These are phyloP conservation scores for Myotis brandtii DNA, from an alignment of 2,113 vertebrate genomes.

Conservation along the genomic window DNA sequence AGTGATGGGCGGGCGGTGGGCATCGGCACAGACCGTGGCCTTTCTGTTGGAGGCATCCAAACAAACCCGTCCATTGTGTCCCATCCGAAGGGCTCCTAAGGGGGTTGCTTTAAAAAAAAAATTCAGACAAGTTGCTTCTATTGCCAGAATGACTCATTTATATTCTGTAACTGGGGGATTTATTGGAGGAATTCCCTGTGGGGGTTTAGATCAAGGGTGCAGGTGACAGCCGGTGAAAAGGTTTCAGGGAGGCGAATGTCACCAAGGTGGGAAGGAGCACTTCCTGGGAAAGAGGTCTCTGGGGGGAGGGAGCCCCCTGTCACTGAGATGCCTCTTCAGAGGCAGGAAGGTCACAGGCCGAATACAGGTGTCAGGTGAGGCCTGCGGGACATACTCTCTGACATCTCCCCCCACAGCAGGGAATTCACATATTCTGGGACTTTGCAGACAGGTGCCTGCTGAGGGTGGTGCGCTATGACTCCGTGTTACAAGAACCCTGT, in stretches of 20 bases:
- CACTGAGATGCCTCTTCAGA: background rate
- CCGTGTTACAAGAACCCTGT: background rate
- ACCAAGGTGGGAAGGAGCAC: background rate
- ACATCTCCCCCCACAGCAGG: background rate
- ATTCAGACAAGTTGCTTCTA: background rate
- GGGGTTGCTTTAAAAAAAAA: background rate
- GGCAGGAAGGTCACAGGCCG: background rate
- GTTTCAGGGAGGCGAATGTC: background rate
- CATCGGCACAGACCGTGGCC: background rate
- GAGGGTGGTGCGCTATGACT: background rate
- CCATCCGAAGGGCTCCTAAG: background rate
- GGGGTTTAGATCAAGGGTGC: background rate
- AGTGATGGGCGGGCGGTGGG: background rate
- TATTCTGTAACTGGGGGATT: background rate
- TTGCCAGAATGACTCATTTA: conserved; percentile 14
- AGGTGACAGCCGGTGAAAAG: background rate
- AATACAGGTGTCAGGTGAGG: background rate
- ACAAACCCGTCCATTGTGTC: background rate
- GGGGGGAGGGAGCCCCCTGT: background rate
- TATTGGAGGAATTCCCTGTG: background rate
- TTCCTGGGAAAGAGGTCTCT: background rate
- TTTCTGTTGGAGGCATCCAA: background rate
- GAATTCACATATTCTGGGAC: background rate
- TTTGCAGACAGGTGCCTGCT: background rate
- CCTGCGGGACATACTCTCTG: background rate